Evolutionary conservation across 53 echinoderm and acorn worm genomes (phyloP).

Genomic region (Pentamera pediparva): DNA sequence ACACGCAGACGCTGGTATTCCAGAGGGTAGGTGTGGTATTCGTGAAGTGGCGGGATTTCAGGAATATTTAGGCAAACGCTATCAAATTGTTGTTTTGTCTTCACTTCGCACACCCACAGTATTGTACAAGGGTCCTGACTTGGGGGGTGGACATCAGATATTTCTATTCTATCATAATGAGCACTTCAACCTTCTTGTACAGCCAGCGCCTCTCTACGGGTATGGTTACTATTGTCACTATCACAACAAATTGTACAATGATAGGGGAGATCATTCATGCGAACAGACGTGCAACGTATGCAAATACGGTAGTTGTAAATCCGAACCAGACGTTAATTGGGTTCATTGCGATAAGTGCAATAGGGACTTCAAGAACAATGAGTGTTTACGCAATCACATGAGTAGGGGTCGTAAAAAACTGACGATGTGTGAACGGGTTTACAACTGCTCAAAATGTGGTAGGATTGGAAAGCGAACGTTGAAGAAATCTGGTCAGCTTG

Average conservation of each 20-base stretch:
- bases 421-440: neutral
- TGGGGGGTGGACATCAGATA: neutral
- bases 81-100: neutral
- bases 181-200: neutral
- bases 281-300: neutral
- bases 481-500: no score
- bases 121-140: neutral
- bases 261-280: neutral
- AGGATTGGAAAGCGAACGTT: no score
- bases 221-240: neutral
- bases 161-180: neutral
- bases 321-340: neutral
- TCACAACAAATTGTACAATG: neutral
- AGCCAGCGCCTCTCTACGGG: neutral
- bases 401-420: neutral
- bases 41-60: neutral
- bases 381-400: neutral
- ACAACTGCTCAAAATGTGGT: neutral
- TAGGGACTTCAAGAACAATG: neutral
- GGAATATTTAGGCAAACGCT: neutral
- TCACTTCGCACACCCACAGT: neutral
- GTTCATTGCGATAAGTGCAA: neutral
- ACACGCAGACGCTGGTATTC: conserved; percentile 24
- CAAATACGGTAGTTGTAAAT: neutral
- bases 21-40: neutral